Percentiles rank a stretch among this genome's conserved stretches.
These are phyloP conservation scores for Diuraphis noxia DNA, from an alignment of 1,140 invertebrate genomes.

Conservation along the genomic window DNA sequence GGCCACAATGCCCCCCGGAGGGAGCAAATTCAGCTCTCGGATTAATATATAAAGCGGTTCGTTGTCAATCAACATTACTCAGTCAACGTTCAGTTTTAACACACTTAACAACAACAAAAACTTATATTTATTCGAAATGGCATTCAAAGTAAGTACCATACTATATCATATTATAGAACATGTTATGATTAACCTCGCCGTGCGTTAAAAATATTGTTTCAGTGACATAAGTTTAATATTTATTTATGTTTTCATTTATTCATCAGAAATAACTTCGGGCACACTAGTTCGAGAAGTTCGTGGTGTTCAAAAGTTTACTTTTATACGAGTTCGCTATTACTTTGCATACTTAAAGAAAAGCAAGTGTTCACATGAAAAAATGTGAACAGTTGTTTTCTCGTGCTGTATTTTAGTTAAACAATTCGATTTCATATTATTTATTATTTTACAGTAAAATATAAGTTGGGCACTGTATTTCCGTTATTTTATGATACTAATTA, in stretches of 20 bases:
- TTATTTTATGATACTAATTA: not conserved
- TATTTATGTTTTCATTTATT: not conserved
- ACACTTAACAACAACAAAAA: constrained; percentile 26
- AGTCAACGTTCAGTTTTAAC: constrained; percentile 18
- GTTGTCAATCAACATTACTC: constrained; percentile 49
- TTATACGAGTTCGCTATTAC: not conserved
- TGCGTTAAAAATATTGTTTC: not conserved
- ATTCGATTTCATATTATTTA: not conserved
- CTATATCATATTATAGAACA: not conserved
- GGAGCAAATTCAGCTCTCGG: not conserved
- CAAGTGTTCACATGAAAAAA: not conserved
- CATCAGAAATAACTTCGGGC: not conserved
- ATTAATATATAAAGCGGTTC: constrained; percentile 42
- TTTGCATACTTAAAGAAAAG: not conserved
- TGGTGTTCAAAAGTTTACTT: not conserved
- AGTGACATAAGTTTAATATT: not conserved
- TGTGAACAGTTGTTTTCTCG: not conserved
- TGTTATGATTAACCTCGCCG: not conserved
- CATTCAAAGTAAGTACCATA: constrained; percentile 42
- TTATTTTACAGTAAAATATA: not conserved
- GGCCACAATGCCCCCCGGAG: not conserved
- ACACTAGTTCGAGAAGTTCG: not conserved
- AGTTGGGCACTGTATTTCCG: not conserved
- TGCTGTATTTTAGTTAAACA: not conserved
- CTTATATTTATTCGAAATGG: constrained; percentile 32